These are phyloP conservation scores for Drosophila sulfurigaster DNA, from an alignment of 1,140 invertebrate species.

Conservation along the genomic window DNA sequence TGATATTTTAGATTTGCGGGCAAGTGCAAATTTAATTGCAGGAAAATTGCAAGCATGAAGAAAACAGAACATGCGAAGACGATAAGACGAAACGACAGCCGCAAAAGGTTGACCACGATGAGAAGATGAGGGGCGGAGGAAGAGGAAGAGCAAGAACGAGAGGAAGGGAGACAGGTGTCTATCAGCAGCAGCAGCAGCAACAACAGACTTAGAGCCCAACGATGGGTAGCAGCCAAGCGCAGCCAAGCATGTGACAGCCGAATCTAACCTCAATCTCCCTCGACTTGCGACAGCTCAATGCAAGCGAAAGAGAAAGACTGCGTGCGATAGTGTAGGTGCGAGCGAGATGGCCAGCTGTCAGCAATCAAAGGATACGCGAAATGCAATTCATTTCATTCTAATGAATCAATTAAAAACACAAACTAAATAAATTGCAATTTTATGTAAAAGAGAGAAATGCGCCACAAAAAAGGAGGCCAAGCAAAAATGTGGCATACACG, in stretches of 20 bases:
- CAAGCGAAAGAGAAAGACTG: constrained; percentile 15
- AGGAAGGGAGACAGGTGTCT: background rate
- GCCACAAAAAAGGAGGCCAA: constrained; percentile 31
- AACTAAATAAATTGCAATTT: constrained; percentile 17
- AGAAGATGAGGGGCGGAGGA: background rate
- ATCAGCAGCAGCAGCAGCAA: too few species aligned
- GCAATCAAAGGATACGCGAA: constrained; percentile 50
- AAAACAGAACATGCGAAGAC: constrained; percentile 46
- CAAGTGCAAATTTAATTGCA: constrained; percentile 47
- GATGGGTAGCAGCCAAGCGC: constrained; percentile 66
- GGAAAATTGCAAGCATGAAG: constrained; percentile 49
- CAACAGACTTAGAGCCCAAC: background rate
- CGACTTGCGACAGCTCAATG: constrained; percentile 73
- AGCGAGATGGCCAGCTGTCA: background rate
- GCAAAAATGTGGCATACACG: constrained; percentile 42
- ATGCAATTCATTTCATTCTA: constrained; percentile 66
- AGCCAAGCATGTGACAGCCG: constrained; percentile 62
- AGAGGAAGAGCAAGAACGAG: background rate
- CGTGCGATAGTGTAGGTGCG: background rate
- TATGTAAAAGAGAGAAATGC: constrained; percentile 1
- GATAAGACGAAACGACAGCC: constrained; percentile 25
- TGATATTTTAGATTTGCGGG: constrained; percentile 11
- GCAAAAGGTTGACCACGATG: background rate
- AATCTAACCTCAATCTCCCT: constrained; percentile 27
- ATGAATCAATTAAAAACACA: constrained; percentile 67